Percentiles rank a stretch among this genome's conserved stretches.
phyloP scores from a whole-genome alignment of 2,113 vertebrate species.

The Mobula hypostoma region DNA sequence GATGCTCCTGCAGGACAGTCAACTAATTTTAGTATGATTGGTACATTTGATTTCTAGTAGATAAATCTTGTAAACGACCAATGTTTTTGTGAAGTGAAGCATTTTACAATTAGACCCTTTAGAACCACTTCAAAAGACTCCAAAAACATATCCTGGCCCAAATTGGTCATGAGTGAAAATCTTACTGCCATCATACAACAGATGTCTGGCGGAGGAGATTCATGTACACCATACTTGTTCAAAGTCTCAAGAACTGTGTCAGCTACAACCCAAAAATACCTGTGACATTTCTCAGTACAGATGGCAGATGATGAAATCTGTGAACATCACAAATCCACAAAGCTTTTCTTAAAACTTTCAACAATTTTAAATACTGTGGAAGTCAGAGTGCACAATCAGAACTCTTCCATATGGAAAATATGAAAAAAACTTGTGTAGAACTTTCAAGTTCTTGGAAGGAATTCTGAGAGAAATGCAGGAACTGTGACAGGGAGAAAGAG shows the following conservation, averaged over 20 bases:
- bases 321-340: neutral
- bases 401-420: neutral
- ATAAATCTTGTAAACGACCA: neutral
- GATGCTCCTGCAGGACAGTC: neutral
- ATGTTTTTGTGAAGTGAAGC: neutral
- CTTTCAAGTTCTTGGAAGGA: neutral
- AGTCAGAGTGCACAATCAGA: neutral
- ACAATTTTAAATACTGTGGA: neutral
- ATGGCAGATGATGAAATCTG: neutral
- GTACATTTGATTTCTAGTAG: neutral
- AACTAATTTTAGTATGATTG: neutral
- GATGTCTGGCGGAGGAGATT: neutral
- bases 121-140: neutral
- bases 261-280: neutral
- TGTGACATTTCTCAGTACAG: slow-evolving; percentile 2
- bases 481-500: neutral
- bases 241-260: neutral
- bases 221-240: neutral
- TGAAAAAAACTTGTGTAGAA: neutral
- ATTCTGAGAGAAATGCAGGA: neutral
- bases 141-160: neutral
- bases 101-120: neutral
- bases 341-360: neutral
- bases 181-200: neutral
- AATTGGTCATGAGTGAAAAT: neutral